Evolutionary conservation across 1,140 invertebrate genomes (phyloP), one percentile per base, ranked within the genome.

Genomic region (Bilobella aurantiaca): DNA sequence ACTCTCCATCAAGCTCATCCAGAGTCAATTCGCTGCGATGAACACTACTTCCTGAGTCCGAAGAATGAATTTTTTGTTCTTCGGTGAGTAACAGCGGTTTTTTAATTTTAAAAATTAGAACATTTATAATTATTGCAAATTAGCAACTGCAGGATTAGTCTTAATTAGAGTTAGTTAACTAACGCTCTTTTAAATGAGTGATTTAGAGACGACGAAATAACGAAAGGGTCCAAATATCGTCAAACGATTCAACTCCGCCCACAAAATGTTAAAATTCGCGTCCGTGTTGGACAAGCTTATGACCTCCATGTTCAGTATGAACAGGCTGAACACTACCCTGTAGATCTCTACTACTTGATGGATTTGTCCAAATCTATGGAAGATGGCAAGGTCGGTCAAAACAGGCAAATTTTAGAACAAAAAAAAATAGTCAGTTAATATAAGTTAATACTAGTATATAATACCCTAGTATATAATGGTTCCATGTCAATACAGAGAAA

Each of bases 271-370:
- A 76, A 74, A 56, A 73, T 86, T 3, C 46, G 58, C 37, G 21
- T 73, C n/a, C 65, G 69, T 25, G 65, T 72, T 59, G 67, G 69
- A 21, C 65, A 72, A 59, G 37, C 67, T 27, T 71, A 63, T 65
- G 66, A 68, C 21, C 63, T 72, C 29, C 46, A 68, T 12, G 67
- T 70, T 42, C 58, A 66, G 16, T 72, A 72, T 34, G 65, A 63
- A 25, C 67, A 72, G 80, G 91, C 92, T 29, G 86, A 90, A 74
- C 91, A 96, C 76, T 96, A 96, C 77, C 94, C 94, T 0, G 90
- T 97, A 3, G 94, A 97, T 81, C 80, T 97, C 0, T 97, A 97
- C 76, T 96, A 96, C 75, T 83, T 97, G 71, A 95, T 96, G 92
- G 94, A 96, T 77, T 79, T 96, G 58, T 95, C 91, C 69, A 87